A percentile compares a stretch with the other conserved stretches of the same genome.
phyloP scores from a whole-genome alignment of 2,113 vertebrate genomes.

The Carassius auratus region DNA sequence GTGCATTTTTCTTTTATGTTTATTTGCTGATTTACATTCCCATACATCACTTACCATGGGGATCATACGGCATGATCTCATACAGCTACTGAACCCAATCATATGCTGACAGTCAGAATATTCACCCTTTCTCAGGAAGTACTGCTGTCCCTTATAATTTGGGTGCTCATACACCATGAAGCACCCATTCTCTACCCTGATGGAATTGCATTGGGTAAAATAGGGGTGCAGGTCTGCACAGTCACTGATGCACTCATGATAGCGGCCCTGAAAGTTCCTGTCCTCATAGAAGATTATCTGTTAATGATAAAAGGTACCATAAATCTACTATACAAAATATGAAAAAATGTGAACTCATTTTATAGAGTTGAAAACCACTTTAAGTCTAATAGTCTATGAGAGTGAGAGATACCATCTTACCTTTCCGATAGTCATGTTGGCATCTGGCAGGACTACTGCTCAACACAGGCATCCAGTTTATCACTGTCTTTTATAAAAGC shows the following conservation, averaged over 20 bases:
- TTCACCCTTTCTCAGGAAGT: conserved; percentile 72
- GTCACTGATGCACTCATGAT: conserved; percentile 77
- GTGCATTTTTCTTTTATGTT: not conserved
- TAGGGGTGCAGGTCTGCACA: conserved; percentile 74
- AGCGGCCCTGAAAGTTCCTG: conserved; percentile 77
- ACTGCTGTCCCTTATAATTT: conserved; percentile 76
- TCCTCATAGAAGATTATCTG: conserved; percentile 77
- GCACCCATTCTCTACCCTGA: conserved; percentile 75
- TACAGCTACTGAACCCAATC: conserved; percentile 69
- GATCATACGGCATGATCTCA: conserved; percentile 75
- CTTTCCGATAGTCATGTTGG: conserved; percentile 68
- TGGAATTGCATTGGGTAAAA: conserved; percentile 75
- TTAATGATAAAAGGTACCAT: conserved; percentile 22
- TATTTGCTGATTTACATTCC: not conserved
- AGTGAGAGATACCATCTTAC: conserved; percentile 51
- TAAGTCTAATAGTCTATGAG: not conserved
- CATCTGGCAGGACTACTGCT: conserved; percentile 41
- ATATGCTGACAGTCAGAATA: conserved; percentile 72
- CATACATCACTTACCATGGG: conserved; percentile 66
- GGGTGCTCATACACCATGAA: conserved; percentile 77
- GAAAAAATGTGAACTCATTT: not conserved
- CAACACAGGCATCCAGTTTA: conserved; percentile 55
- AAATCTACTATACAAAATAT: not conserved
- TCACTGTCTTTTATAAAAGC: conserved; percentile 69
- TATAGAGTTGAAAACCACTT: not conserved